Percentiles rank a stretch among this genome's conserved stretches.
Conservation (phyloP, 2,113 vertebrate genomes). For the Gnathonemus echidnorhynchus region DNA sequence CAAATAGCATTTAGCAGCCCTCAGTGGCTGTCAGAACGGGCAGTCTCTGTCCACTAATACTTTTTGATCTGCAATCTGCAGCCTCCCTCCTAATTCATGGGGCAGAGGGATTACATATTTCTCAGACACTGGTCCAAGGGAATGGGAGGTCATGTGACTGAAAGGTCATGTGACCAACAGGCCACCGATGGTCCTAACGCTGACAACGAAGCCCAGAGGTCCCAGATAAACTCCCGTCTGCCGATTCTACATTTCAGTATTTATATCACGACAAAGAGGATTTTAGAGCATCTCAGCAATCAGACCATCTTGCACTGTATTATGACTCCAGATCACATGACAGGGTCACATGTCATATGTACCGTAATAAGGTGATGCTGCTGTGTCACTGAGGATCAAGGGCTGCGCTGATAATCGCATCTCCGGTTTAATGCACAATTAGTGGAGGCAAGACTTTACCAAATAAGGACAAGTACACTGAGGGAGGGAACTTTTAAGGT, state of each 20-base stretch:
- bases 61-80: not conserved
- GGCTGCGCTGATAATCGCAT: not conserved
- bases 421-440: not conserved
- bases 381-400: not conserved
- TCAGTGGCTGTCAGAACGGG: not conserved
- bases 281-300: not conserved
- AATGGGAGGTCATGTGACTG: not conserved
- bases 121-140: not conserved
- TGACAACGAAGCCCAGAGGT: slow-evolving; percentile 6
- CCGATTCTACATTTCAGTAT: not conserved
- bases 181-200: not conserved
- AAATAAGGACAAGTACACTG: not conserved
- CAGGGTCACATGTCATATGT: not conserved
- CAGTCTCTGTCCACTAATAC: not conserved
- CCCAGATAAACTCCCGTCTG: not conserved
- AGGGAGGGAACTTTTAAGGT: not conserved
- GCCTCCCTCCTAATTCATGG: not conserved
- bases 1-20: not conserved
- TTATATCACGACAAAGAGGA: not conserved
- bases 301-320: not conserved
- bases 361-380: not conserved
- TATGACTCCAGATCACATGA: not conserved
- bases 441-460: not conserved
- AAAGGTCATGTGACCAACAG: not conserved
- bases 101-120: not conserved